These are phyloP conservation scores for Himalopsyche japonica DNA, from an alignment of 2,888 invertebrate species.

Conservation along the genomic window DNA sequence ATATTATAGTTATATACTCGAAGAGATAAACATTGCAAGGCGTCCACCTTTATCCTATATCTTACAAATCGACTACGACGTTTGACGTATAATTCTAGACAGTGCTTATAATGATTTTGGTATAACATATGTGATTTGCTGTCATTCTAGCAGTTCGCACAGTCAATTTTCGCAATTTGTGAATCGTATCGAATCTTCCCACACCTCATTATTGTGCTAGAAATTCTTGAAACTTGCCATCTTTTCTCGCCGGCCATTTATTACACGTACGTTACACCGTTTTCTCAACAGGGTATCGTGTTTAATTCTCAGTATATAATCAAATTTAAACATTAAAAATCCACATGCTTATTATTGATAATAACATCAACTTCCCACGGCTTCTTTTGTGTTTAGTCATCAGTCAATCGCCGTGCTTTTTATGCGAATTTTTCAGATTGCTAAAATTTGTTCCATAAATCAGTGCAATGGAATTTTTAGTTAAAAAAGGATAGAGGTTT, in stretches of 20 bases:
- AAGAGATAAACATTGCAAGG: no score
- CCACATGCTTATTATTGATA: no score
- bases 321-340: background rate
- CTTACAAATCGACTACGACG: no score
- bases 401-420: background rate
- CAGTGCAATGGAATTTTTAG: background rate
- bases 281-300: background rate
- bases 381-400: background rate
- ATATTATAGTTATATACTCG: no score
- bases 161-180: no score
- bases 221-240: background rate
- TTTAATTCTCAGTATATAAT: background rate
- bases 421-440: background rate
- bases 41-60: no score
- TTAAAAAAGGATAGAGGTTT: no score
- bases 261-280: background rate
- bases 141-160: no score
- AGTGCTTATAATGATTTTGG: no score
- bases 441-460: background rate
- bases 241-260: background rate
- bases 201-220: background rate
- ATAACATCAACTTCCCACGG: background rate
- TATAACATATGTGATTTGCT: no score
- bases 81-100: no score
- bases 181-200: background rate